Conservation (phyloP, 2,888 invertebrate genomes). For the Coleophora flavipennella region DNA sequence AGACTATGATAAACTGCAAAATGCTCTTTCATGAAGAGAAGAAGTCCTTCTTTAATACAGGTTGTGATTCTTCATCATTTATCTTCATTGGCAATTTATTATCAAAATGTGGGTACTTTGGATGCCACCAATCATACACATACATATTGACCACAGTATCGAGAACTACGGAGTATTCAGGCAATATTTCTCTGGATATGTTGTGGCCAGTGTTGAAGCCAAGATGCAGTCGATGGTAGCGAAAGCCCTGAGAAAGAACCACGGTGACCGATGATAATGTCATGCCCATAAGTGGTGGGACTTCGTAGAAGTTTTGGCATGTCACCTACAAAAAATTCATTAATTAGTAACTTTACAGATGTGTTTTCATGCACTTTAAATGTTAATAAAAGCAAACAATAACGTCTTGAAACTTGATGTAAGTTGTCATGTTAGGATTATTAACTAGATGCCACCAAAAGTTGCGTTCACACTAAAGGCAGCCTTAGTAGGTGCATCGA, state of each 20-base stretch:
- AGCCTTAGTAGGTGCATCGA: too few relatives aligned
- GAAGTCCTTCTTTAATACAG: constrained; percentile 41
- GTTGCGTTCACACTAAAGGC: too few relatives aligned
- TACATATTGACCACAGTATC: constrained; percentile 42
- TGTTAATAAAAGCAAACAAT: too few relatives aligned
- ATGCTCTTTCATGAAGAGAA: constrained; percentile 15
- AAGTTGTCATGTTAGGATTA: too few relatives aligned
- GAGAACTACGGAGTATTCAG: constrained; percentile 39
- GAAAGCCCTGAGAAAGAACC: constrained; percentile 66
- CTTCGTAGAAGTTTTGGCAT: constrained; percentile 67
- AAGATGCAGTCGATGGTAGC: constrained; percentile 68
- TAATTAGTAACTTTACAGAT: background rate
- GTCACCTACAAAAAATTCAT: constrained; percentile 54
- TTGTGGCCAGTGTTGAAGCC: constrained; percentile 54
- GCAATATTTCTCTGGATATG: constrained; percentile 34
- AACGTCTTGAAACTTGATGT: too few relatives aligned
- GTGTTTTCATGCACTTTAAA: too few relatives aligned
- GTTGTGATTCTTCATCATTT: constrained; percentile 35
- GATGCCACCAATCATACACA: constrained; percentile 70
- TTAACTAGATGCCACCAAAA: too few relatives aligned
- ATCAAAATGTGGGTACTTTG: constrained; percentile 51
- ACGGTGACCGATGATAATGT: constrained; percentile 69
- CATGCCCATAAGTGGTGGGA: constrained; percentile 74
- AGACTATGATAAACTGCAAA: background rate
- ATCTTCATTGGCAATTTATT: constrained; percentile 29